These are phyloP conservation scores for Drosophila kanapiae DNA, from an alignment of 1,140 invertebrate species.

Conservation along the genomic window DNA sequence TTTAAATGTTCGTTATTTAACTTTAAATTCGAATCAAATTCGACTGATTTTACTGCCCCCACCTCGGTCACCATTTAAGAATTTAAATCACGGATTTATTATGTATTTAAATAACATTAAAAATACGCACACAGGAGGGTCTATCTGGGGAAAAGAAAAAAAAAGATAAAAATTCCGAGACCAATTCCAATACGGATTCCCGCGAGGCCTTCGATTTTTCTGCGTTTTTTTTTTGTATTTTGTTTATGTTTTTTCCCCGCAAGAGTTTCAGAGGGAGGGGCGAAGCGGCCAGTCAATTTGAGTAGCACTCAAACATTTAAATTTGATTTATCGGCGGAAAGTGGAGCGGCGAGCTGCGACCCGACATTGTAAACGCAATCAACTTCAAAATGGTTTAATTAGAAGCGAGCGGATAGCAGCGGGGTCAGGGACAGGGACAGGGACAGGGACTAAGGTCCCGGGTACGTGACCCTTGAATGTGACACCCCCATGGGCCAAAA, in stretches of 20 bases:
- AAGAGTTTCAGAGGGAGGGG: too few relatives aligned
- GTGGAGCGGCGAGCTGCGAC: background rate
- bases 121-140: conserved; percentile 19
- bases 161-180: conserved; percentile 5
- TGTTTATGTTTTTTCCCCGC: conserved; percentile 2
- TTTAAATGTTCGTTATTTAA: too few relatives aligned
- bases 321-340: conserved; percentile 62
- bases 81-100: conserved; percentile 43
- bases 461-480: conserved; percentile 38
- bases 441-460: background rate
- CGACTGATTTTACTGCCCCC: background rate
- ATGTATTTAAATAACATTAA: conserved; percentile 66
- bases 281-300: conserved; percentile 45
- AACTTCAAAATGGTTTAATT: conserved; percentile 72
- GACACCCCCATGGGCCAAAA: conserved; percentile 25
- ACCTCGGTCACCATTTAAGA: background rate
- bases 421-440: background rate
- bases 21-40: conserved; percentile 1
- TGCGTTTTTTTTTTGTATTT: background rate
- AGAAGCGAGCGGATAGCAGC: conserved; percentile 22
- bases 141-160: background rate
- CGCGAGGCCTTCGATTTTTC: conserved; percentile 18
- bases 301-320: conserved; percentile 71
- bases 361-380: conserved; percentile 61
- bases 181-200: conserved; percentile 21